Base-by-base conservation (phyloP, 2,797 vertebrate species). In the Notoglanidium macrostoma region DNA sequence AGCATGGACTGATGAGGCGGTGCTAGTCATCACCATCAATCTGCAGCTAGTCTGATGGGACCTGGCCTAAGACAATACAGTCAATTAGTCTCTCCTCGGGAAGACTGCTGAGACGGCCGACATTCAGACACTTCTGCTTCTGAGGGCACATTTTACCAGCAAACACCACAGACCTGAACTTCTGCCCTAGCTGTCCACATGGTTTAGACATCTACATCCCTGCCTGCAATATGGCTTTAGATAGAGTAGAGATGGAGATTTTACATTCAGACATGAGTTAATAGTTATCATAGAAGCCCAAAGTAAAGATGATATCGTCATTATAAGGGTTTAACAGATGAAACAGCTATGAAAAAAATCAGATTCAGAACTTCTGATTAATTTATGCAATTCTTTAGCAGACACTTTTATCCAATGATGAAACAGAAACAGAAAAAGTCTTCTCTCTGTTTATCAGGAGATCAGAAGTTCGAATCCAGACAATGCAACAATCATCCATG, bases 101-200 rank as follows among this genome's bases (percentile, higher is more conserved):
- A 90, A 89, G 92, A 95, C 93, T 95, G 94, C 95, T 96, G 94
- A 96, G 94, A 93, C 91, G 92, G 93, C 93, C 91, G 93, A 87
- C 92, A 93, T 95, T 94, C 94, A 91, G 95, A 96, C 94, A 94
- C 94, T 94, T 95, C 92, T 96, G 94, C 93, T 92, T 93, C 90
- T 89, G 91, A 89, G 86, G 92, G 94, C 95, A 95, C 90, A 94
- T 95, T 93, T 91, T 82, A 29, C 55, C 19, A 67, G 80, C 74
- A 54, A 90, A 65, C 35, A 78, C 57, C 76, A 83, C 61, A 67
- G 44, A 32, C n/a, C 61, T 67, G 80, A 83, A 67, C 80, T 70
- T 68, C 70, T 65, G 77, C 81, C 72, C 15, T 40, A 6, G 46
- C 84, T 83, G 87, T 70, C 78, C 70, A 35, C 59, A 15, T 49